Base-by-base conservation (phyloP, 2,113 vertebrate genomes). In the Syngnathus scovelli region DNA sequence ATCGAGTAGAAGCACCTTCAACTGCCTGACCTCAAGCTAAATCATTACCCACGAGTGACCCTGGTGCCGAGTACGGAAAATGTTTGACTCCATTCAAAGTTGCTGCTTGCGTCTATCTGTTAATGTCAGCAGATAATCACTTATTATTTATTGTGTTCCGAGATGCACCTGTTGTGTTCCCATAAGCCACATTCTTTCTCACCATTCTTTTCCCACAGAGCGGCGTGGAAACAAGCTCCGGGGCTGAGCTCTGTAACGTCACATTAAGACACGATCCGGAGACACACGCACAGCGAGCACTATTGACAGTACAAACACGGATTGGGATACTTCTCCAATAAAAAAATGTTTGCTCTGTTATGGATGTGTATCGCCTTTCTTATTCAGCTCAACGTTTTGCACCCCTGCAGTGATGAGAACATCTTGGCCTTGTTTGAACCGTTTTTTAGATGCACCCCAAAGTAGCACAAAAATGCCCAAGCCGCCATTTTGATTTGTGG, bases 241-340 rank as follows among this genome's bases (percentile, higher is more conserved):
- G 27, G 27, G 77, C 65, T 54, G 55, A 70, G 72, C 67, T 68
- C 83, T 54, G 36, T 49, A 62, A 33, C 21, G 12, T 66, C 67
- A 60, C 55, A 52, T 67, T 39, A 44, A 43, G 69, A 75, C 1
- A 7, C 38, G 1, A 1, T 27, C 19, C 52, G 58, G 51, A 48
- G 27, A 68, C 33, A 36, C 1, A 4, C 65, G 33, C 49, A 39
- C 54, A 0, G 51, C 58, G 68, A 48, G 43, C 51, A 0, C 44
- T 64, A 67, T 66, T 85, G 80, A 77, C 62, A 69, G 44, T 62
- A 63, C 61, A 71, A 80, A 72, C 65, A 70, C 65, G 37, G 0
- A 21, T n/a, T 37, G 41, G 49, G 15, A 69, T 67, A 71, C 48
- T 5, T 1, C 39, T 39, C 51, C 41, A 19, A 54, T 54, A 61